Conservation (phyloP, 2,888 invertebrate genomes). For the Lithophane semibrunnea region DNA sequence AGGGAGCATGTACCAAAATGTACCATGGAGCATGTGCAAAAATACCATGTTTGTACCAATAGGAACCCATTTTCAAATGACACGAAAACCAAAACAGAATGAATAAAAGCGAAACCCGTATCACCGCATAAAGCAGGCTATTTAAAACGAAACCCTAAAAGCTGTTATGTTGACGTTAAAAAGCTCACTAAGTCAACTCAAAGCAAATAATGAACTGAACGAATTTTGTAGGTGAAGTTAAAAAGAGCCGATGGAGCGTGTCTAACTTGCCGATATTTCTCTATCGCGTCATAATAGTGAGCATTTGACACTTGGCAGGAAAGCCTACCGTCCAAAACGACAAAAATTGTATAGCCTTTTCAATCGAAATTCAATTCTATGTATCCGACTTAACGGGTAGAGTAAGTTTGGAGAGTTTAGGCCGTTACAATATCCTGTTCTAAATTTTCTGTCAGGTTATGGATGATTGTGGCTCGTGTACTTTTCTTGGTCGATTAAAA, state of each 20-base stretch:
- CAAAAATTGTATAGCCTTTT: constrained; percentile 46
- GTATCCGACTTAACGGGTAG: constrained; percentile 13
- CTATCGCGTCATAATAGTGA: constrained; percentile 81
- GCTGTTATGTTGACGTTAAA: constrained; percentile 67
- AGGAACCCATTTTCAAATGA: constrained; percentile 32
- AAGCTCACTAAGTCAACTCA: constrained; percentile 71
- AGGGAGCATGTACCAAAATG: not conserved
- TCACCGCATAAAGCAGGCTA: constrained; percentile 69
- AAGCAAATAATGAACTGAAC: constrained; percentile 75
- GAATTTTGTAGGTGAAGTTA: constrained; percentile 74
- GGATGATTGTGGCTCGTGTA: constrained; percentile 76
- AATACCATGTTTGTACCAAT: not conserved
- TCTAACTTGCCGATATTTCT: constrained; percentile 82
- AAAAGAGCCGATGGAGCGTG: constrained; percentile 79
- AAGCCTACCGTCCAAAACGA: constrained; percentile 50
- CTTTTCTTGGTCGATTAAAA: constrained; percentile 74
- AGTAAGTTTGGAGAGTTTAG: constrained; percentile 12
- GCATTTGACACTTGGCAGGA: constrained; percentile 79
- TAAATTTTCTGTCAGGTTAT: constrained; percentile 68
- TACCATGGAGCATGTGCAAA: too few species aligned
- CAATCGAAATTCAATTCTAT: constrained; percentile 65
- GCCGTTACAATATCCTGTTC: constrained; percentile 44
- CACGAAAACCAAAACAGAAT: constrained; percentile 29
- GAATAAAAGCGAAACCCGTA: constrained; percentile 63
- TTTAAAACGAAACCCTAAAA: constrained; percentile 67